Conservation (phyloP, 2,113 vertebrate genomes). For the Tachuris rubrigastra region DNA sequence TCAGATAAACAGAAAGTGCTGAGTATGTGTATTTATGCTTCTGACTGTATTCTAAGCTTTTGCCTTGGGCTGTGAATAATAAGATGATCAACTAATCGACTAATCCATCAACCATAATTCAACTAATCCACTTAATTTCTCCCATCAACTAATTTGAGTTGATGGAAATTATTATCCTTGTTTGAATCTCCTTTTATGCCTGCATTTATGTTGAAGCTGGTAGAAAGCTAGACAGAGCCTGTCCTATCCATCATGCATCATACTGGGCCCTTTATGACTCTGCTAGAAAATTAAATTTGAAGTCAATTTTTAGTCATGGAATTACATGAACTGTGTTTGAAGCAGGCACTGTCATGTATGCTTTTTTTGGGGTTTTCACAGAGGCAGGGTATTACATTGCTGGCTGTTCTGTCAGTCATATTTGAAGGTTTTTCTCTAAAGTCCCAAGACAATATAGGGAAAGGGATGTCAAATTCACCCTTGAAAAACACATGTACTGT, state of each 20-base stretch:
- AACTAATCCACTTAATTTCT: neutral
- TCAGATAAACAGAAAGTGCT: neutral
- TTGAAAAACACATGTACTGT: neutral
- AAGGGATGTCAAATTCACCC: neutral
- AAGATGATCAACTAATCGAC: neutral
- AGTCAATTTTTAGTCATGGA: neutral
- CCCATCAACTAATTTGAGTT: neutral
- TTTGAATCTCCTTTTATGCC: neutral
- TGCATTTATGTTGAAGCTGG: neutral
- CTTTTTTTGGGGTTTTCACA: neutral
- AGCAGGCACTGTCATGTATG: rapidly evolving
- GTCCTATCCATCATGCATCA: neutral
- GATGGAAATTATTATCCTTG: neutral
- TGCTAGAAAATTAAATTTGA: neutral
- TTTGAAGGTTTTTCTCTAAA: neutral
- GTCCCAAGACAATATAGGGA: neutral
- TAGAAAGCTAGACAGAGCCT: neutral
- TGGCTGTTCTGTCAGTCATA: neutral
- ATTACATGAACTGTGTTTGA: neutral
- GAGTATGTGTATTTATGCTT: neutral
- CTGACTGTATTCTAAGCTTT: neutral
- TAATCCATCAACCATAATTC: neutral
- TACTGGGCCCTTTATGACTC: neutral
- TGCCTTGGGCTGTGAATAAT: neutral
- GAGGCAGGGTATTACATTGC: neutral